Percentiles rank a stretch among this genome's conserved stretches.
Evolutionary conservation across 2,797 vertebrate species (phyloP).

Genomic region (Chaetodon trifasciatus): DNA sequence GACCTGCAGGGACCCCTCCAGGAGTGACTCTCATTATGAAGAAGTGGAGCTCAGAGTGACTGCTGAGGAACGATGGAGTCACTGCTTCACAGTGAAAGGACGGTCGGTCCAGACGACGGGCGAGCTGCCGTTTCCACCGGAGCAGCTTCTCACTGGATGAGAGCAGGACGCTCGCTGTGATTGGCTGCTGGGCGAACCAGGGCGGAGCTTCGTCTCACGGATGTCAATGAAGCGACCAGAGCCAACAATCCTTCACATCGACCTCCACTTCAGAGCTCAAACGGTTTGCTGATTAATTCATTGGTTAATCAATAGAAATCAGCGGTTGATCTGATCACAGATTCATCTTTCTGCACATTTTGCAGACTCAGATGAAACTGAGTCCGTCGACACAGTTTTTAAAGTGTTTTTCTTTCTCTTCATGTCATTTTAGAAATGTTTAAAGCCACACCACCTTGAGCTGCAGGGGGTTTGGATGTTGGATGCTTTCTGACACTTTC

Average conservation of each 20-base stretch:
- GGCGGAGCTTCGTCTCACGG: background rate
- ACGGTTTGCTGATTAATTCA: background rate
- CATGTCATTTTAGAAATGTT: background rate
- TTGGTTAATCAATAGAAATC: background rate
- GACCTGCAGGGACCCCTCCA: slow-evolving; percentile 38
- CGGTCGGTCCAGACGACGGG: slow-evolving; percentile 12
- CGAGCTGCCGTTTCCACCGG: background rate
- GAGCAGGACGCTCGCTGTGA: background rate
- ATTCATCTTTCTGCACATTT: background rate
- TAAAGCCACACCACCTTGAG: too few relatives aligned
- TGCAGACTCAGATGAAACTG: background rate
- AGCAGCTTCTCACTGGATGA: slow-evolving; percentile 1
- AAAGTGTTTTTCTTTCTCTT: background rate
- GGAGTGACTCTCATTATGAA: slow-evolving; percentile 29
- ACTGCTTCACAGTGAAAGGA: slow-evolving; percentile 17
- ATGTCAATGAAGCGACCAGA: background rate
- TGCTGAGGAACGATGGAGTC: slow-evolving; percentile 32
- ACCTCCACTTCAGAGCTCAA: background rate
- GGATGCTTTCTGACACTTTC: too few relatives aligned
- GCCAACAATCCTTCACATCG: background rate
- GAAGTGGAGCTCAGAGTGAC: slow-evolving; percentile 25
- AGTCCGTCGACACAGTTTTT: background rate
- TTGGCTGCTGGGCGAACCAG: background rate
- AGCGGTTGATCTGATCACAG: background rate
- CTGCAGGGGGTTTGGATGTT: too few relatives aligned